Evolutionary conservation across 2,797 vertebrate genomes (phyloP), one percentile per base, ranked within the genome.

Genomic region (Syngnathus acus): DNA sequence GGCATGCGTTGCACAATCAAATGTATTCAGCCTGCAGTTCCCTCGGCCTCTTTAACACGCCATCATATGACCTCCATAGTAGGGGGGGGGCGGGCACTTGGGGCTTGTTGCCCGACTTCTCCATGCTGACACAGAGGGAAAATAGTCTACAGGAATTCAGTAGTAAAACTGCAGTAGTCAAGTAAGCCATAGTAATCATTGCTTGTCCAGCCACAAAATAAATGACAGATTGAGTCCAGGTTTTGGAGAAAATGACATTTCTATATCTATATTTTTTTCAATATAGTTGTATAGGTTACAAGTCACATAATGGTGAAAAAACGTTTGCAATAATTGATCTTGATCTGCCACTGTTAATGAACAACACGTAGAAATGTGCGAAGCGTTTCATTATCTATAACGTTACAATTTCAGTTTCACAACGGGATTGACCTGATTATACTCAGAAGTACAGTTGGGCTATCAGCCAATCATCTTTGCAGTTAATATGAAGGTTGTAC

Each of bases 41-140:
- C 68, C 47, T 53, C 64, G 32, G 70, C 59, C 54, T 61, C 45
- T 53, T 17, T 38, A 38, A 66, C 50, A 64, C 66, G 26, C 13
- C 65, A 72, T 87, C 85, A 84, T 76, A 78, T 84, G 83, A 87
- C 77, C 65, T 50, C 68, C 69, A 65, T 70, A 64, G 13, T 7
- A 19, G 54, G 65, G 23, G 48, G 54, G 65, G 23, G 48, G 39
- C 55, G 61, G 62, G 21, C 47, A 45, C 10, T 53, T 37, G 62
- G 7, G 38, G 26, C 55, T 6, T 6, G 1, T 16, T 57, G 55
- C 13, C 26, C 1, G 26, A 37, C 53, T 54, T 54, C 53, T 54
- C 4, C 23, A 21, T 3, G 38, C 42, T 54, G 58, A 61, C 39
- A 50, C 19, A 57, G 6, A 8, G 23, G 11, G 16, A 42, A 37